These are phyloP conservation scores for Chirona hameri DNA, from an alignment of 2,888 invertebrate species.

Conservation along the genomic window DNA sequence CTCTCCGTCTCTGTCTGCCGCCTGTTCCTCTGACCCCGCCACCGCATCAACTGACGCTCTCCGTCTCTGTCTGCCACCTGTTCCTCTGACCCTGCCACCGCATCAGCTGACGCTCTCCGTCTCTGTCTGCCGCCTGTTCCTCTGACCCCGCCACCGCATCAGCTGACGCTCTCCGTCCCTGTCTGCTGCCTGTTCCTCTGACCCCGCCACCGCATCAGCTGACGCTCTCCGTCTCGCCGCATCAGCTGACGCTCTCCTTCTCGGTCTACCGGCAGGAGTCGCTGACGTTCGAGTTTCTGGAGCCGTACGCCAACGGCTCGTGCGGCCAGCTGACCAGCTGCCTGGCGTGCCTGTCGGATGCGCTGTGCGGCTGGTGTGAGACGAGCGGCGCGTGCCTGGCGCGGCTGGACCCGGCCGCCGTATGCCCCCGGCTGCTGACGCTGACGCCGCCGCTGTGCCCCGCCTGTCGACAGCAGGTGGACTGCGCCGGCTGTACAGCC, in stretches of 20 bases:
- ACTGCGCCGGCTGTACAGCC: slow-evolving; percentile 80
- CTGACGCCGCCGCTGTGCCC: slow-evolving; percentile 78
- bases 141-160: not conserved
- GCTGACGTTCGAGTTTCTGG: slow-evolving; percentile 79
- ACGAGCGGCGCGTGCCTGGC: slow-evolving; percentile 65
- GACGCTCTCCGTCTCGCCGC: too few species aligned
- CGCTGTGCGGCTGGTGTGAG: slow-evolving; percentile 90
- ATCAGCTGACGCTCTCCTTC: not conserved
- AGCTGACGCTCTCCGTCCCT: too few species aligned
- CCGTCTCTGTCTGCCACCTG: too few species aligned
- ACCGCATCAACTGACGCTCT: too few species aligned
- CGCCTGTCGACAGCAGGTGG: slow-evolving; percentile 83
- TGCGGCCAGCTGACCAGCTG: slow-evolving; percentile 79
- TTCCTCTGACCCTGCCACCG: too few species aligned
- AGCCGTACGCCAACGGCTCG: slow-evolving; percentile 71
- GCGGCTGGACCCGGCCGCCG: slow-evolving; percentile 59
- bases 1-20: too few species aligned
- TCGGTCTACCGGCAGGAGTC: slow-evolving; percentile 27
- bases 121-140: too few species aligned
- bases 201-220: too few species aligned
- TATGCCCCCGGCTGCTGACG: slow-evolving; percentile 66
- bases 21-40: too few species aligned
- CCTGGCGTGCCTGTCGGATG: slow-evolving; percentile 79
- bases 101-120: too few species aligned
- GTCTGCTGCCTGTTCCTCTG: not conserved